Conservation (phyloP, 2,888 invertebrate species). For the Drosophila maculinotata region DNA sequence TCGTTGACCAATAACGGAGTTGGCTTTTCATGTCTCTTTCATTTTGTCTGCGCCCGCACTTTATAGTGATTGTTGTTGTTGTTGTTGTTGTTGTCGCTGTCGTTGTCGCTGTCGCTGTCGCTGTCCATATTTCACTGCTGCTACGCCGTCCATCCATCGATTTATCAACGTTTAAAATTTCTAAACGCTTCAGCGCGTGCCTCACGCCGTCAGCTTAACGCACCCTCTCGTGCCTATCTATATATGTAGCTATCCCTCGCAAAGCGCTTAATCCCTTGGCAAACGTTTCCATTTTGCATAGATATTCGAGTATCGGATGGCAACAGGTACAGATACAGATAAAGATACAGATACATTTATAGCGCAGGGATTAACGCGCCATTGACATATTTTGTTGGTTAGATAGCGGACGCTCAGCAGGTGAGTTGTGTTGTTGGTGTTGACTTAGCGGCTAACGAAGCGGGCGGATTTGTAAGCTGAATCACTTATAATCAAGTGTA, state of each 20-base stretch:
- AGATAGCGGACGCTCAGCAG: slow-evolving; percentile 64
- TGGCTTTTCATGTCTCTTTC: slow-evolving; percentile 12
- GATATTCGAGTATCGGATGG: slow-evolving; percentile 40
- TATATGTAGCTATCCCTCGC: slow-evolving; percentile 19
- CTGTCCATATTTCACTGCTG: slow-evolving; percentile 18
- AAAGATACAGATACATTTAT: slow-evolving; percentile 47
- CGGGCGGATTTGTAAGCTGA: slow-evolving; percentile 68
- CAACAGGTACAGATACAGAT: slow-evolving; percentile 39
- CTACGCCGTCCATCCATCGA: slow-evolving; percentile 39
- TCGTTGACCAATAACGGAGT: slow-evolving; percentile 19
- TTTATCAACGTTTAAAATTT: slow-evolving; percentile 71
- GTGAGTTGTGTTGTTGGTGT: slow-evolving; percentile 47
- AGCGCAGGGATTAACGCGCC: slow-evolving; percentile 66
- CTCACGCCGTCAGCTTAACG: slow-evolving; percentile 65
- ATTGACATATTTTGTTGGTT: slow-evolving; percentile 59
- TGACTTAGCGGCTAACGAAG: slow-evolving; percentile 64
- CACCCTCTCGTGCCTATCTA: slow-evolving; percentile 28
- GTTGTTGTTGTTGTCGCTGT: slow-evolving; percentile 22
- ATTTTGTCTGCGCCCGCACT: slow-evolving; percentile 32
- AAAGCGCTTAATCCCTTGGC: slow-evolving; percentile 58
- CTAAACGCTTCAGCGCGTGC: slow-evolving; percentile 71
- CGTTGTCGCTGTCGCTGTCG: slow-evolving; percentile 18
- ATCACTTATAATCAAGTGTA: slow-evolving; percentile 71
- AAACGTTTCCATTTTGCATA: slow-evolving; percentile 58
- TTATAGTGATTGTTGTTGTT: slow-evolving; percentile 3